These are phyloP conservation scores for Leptogaster cylindrica DNA, from an alignment of 2,888 invertebrate genomes.

Conservation along the genomic window DNA sequence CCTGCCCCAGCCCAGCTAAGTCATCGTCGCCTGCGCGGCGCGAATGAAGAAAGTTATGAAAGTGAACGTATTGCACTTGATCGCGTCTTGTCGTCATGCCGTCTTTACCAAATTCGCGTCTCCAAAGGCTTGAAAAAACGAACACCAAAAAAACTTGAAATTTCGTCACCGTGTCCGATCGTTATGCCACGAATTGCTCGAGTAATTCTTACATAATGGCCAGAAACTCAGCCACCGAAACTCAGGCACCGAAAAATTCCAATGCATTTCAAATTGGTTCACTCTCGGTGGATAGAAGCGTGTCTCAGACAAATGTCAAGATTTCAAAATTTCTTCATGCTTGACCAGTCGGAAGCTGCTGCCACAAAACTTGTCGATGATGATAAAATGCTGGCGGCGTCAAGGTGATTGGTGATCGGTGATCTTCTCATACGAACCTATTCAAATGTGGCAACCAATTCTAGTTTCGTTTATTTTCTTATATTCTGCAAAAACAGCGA, in stretches of 20 bases:
- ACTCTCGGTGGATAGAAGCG: neutral
- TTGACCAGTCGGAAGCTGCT: conserved; percentile 10
- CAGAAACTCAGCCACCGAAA: neutral
- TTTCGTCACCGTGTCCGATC: conserved; percentile 3
- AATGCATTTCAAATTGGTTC: neutral
- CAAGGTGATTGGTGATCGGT: no score
- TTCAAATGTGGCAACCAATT: no score
- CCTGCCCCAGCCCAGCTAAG: no score
- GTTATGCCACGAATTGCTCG: conserved; percentile 1
- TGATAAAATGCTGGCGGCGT: neutral
- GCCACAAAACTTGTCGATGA: conserved; percentile 2
- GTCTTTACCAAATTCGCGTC: neutral
- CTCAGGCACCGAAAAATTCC: no score
- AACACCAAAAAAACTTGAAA: conserved; percentile 15
- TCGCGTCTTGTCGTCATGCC: neutral
- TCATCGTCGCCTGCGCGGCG: no score
- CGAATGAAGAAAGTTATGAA: conserved; percentile 31
- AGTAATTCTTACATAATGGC: conserved; percentile 22
- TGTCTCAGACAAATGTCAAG: conserved; percentile 14
- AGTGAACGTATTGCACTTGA: conserved; percentile 27
- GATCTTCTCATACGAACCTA: no score
- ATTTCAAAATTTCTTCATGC: neutral
- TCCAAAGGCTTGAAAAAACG: neutral
- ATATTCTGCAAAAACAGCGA: neutral
- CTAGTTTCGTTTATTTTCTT: neutral